Evolutionary conservation across 2,797 vertebrate genomes (phyloP).

Genomic region (Pelodytes ibericus): DNA sequence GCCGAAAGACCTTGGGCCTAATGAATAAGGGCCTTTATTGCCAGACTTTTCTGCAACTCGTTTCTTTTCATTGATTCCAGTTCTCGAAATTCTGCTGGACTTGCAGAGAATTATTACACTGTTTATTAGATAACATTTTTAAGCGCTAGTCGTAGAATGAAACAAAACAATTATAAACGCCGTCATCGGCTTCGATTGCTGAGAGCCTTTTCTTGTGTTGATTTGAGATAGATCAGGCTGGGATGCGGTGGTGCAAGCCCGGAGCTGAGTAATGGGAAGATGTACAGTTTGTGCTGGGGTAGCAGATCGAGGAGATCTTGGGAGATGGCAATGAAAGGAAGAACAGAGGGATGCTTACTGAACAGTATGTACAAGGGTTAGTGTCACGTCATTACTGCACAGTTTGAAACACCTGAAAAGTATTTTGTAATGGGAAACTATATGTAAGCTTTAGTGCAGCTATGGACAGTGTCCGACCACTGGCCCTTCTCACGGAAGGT

Average conservation of each 20-base stretch:
- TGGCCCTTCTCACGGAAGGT: too few species aligned
- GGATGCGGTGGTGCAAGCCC: constrained; percentile 12
- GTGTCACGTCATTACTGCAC: too few species aligned
- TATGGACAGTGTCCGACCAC: too few species aligned
- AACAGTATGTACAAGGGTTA: neutral
- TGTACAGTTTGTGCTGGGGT: constrained; percentile 33
- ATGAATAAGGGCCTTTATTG: constrained; percentile 50
- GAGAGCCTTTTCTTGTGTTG: constrained; percentile 36
- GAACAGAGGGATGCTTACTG: neutral
- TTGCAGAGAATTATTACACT: constrained; percentile 40
- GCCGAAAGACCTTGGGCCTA: neutral
- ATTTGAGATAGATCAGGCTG: constrained; percentile 38
- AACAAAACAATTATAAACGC: constrained; percentile 7
- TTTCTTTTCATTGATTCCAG: constrained; percentile 42
- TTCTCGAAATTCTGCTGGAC: constrained; percentile 25
- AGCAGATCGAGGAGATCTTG: constrained; percentile 37
- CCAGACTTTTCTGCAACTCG: constrained; percentile 22
- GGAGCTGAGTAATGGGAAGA: too few species aligned
- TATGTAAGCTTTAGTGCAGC: too few species aligned
- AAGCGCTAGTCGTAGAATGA: constrained; percentile 17
- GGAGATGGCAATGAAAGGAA: neutral
- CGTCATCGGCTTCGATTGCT: constrained; percentile 19
- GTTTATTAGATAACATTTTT: constrained; percentile 34
- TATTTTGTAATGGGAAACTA: too few species aligned
- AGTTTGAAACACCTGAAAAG: too few species aligned